Evolutionary conservation across 2,113 vertebrate genomes (phyloP).

Genomic region (Gadus chalcogrammus): DNA sequence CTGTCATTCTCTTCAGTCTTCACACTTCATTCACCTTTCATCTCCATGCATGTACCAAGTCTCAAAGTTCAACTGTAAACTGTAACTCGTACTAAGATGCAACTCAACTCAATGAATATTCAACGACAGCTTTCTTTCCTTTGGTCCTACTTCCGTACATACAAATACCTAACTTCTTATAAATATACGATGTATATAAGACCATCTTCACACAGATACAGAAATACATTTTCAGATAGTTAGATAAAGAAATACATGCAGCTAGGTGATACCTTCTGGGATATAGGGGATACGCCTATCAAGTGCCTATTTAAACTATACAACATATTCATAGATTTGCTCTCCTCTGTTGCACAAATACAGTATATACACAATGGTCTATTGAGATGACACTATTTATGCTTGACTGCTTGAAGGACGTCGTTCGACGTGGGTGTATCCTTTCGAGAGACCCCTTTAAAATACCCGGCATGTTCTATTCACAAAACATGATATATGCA

Average conservation of each 20-base stretch:
- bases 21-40: slow-evolving; percentile 42
- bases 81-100: slow-evolving; percentile 31
- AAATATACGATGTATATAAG: slow-evolving; percentile 66
- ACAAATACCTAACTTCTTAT: slow-evolving; percentile 60
- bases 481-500: slow-evolving; percentile 58
- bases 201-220: slow-evolving; percentile 60
- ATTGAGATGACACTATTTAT: slow-evolving; percentile 68
- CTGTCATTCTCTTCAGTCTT: slow-evolving; percentile 48
- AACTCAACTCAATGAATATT: slow-evolving; percentile 40
- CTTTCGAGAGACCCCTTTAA: slow-evolving; percentile 71
- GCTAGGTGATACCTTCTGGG: slow-evolving; percentile 57
- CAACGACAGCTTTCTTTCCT: slow-evolving; percentile 41
- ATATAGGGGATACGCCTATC: slow-evolving; percentile 71
- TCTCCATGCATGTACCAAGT: slow-evolving; percentile 45
- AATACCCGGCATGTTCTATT: slow-evolving; percentile 64
- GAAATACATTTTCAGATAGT: slow-evolving; percentile 59
- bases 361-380: slow-evolving; percentile 71
- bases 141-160: slow-evolving; percentile 56
- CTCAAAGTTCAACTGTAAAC: slow-evolving; percentile 35
- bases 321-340: slow-evolving; percentile 72
- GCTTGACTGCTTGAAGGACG: slow-evolving; percentile 47
- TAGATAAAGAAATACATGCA: slow-evolving; percentile 62
- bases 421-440: slow-evolving; percentile 61
- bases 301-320: slow-evolving; percentile 81
- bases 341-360: slow-evolving; percentile 71